Percentiles rank a stretch among this genome's conserved stretches.
Conservation (phyloP, 2,113 vertebrate species). For the Falco punctatus region DNA sequence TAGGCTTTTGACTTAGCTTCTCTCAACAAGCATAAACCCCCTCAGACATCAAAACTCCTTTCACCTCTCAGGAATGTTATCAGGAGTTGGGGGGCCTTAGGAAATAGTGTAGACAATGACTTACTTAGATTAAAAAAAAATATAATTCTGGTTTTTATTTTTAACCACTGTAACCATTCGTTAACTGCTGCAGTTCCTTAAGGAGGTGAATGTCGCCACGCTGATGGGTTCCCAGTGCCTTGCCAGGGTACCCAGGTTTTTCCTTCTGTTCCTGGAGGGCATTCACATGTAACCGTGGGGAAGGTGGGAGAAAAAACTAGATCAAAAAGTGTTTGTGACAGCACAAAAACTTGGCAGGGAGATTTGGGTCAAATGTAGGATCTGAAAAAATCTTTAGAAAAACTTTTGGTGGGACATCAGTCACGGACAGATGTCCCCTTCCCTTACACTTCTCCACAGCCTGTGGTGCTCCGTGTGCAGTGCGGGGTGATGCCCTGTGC, state of each 20-base stretch:
- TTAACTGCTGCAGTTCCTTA: neutral
- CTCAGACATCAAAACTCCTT: neutral
- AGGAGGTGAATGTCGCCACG: neutral
- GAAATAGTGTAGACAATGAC: neutral
- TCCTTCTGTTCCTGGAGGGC: neutral
- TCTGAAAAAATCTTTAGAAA: neutral
- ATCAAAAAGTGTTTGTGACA: neutral
- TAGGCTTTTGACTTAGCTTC: neutral
- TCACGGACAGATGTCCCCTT: neutral
- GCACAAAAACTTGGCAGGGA: neutral
- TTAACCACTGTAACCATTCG: neutral
- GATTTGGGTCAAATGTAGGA: neutral
- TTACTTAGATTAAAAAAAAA: neutral
- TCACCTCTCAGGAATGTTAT: neutral
- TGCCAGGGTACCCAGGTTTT: neutral
- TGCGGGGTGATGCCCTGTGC: neutral
- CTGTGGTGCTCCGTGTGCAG: accelerated
- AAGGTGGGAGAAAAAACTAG: neutral
- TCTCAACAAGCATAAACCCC: neutral
- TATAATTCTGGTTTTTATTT: neutral
- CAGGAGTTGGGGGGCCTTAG: neutral
- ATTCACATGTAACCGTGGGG: neutral
- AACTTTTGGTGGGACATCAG: neutral
- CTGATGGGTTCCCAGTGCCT: neutral
- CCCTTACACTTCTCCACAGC: neutral